Evolutionary conservation across 2,888 invertebrate genomes (phyloP), one percentile per base, ranked within the genome.

Genomic region (Epiblema foenella): DNA sequence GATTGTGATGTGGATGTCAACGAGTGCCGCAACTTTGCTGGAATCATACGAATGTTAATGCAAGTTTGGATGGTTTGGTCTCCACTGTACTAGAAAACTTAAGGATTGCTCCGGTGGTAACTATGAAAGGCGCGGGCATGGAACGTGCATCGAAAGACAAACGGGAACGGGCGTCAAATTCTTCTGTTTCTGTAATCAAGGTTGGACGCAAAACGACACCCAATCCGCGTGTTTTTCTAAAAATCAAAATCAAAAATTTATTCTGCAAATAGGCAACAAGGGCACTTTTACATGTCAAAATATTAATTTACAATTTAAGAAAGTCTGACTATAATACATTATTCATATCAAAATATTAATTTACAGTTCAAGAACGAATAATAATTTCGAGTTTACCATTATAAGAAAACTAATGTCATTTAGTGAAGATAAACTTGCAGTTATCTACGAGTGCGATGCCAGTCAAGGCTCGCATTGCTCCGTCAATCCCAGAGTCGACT

Each of bases 71-170:
- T 98, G 96, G 96, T 95, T 95, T 82, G 99, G 99, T 15, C 83
- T 97, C 59, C 97, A 97, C 80, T 99, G 99, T 83, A 96, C 95
- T 0, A 95, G 95, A 81, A 95, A 95, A 73, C 94, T 95, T 37
- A 95, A 95, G 68, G 96, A 96, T 84, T 99, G 99, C 81, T 94
- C 94, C 10, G 94, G 85, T 29, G 95, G 96, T 0, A 95, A 96
- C 18, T 91, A 93, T 75, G 97, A 97, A 84, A 94, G 98, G 68
- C 99, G 99, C 85, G 98, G 97, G 0, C 96, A 98, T 80, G 99
- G 99, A 0, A 95, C 95, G 10, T 99, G 99, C 83, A 87, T 98
- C 8, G 94, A 95, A 33, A 94, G 95, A 74, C 93, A 90, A 49
- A 92, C 95, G 42, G 90, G 94, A 0, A 86, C 94, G 11, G 97